Evolutionary conservation across 2,797 vertebrate genomes (phyloP), one percentile per base, ranked within the genome.

Genomic region (Hydrolagus colliei): DNA sequence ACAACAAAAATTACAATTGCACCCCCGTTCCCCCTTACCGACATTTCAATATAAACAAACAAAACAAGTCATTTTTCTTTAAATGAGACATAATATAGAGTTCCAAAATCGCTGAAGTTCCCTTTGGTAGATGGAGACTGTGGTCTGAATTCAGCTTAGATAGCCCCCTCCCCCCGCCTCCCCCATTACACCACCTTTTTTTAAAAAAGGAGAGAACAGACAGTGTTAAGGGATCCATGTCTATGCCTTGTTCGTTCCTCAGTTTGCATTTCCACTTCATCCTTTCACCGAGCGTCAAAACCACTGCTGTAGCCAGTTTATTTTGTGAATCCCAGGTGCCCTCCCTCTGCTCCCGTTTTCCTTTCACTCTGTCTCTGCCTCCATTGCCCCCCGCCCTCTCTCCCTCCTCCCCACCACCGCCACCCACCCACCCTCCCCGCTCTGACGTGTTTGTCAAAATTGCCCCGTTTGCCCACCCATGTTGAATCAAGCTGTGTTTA

Each of bases 401-500:
- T 27, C 72, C 11, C n/a, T 22, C 13, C 63, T 32, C 27, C 27
- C 27, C 27, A 27, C 27, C 27, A 0, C 27, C 0, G 0, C 27
- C 27, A 27, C 27, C 27, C 27, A 27, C 27, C 9, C 73, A 18
- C 73, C 32, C 8, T 18, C 14, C 13, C 62, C n/a, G 16, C 63
- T 41, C 27, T 18, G 14, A 68, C 32, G 84, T 67, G 87, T 85
- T 86, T 77, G 72, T 85, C 72, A 89, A 91, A 88, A 91, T 88
- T 88, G 88, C 76, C 90, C 89, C 89, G 86, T 88, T 80, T 90
- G 90, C 91, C 93, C 92, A 92, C 92, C 91, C 92, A 92, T 87
- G 89, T 88, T 32, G 92, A 88, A 77, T 87, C 87, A 90, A 91
- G 88, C 88, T 90, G 88, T 88, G 88, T 90, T 90, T 91, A 89